A percentile compares a stretch with the other conserved stretches of the same genome.
Evolutionary conservation across 2,888 invertebrate species (phyloP).

Genomic region (Apotomis capreana): DNA sequence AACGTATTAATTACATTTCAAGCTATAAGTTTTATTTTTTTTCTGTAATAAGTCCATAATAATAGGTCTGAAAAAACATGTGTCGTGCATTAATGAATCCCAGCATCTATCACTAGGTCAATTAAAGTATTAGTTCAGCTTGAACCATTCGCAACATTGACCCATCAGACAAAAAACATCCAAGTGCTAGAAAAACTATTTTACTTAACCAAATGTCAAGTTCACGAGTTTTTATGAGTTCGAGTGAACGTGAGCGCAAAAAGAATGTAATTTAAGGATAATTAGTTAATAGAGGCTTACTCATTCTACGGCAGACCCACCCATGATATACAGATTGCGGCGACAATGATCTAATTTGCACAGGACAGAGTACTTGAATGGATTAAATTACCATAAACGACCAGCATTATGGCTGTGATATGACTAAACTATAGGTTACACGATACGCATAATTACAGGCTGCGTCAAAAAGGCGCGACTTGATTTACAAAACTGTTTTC

Average conservation of each 20-base stretch:
- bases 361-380: conserved; percentile 6
- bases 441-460: neutral
- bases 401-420: neutral
- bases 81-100: neutral
- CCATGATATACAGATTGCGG: neutral
- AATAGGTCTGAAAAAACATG: neutral
- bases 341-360: conserved; percentile 20
- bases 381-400: neutral
- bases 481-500: neutral
- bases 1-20: too few relatives aligned
- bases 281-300: too few relatives aligned
- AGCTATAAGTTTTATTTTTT: too few relatives aligned
- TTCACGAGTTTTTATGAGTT: conserved; percentile 25
- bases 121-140: conserved; percentile 11
- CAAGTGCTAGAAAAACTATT: conserved; percentile 8
- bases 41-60: too few relatives aligned
- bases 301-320: too few relatives aligned
- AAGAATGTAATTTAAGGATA: neutral
- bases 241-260: conserved; percentile 12
- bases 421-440: neutral
- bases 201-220: conserved; percentile 25
- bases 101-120: neutral
- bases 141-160: conserved; percentile 34
- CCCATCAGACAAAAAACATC: conserved; percentile 22
- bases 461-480: neutral